phyloP scores from a whole-genome alignment of 1,140 invertebrate species.

The Penaeus indicus region DNA sequence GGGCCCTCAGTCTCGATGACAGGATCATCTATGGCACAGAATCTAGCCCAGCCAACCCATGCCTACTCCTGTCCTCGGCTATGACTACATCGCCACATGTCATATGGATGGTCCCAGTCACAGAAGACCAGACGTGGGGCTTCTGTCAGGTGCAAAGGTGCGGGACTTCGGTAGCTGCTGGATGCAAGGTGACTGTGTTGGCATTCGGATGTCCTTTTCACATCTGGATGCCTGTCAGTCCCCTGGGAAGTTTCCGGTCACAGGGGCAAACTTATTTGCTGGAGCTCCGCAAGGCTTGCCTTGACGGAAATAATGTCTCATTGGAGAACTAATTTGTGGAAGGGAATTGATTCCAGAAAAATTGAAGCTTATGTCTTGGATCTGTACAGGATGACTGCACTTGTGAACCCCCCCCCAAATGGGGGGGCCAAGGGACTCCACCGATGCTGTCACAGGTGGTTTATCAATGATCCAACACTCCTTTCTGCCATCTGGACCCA shows the following conservation, averaged over 20 bases:
- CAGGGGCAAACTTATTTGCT: conserved; percentile 95
- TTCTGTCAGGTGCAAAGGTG: conserved; percentile 99
- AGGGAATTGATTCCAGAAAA: conserved; percentile 95
- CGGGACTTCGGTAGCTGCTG: conserved; percentile 96
- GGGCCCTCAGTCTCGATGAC: conserved; percentile 71
- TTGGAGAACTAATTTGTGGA: conserved; percentile 95
- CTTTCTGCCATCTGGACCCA: conserved; percentile 97
- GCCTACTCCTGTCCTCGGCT: conserved; percentile 88
- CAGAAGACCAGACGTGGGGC: conserved; percentile 97
- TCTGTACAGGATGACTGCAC: conserved; percentile 90
- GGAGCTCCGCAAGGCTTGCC: conserved; percentile 94
- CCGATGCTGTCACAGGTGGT: conserved; percentile 98
- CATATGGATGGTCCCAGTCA: conserved; percentile 99
- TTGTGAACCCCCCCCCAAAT: no score
- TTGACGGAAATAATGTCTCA: conserved; percentile 89
- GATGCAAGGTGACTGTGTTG: conserved; percentile 96
- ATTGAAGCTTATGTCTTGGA: conserved; percentile 96
- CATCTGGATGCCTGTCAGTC: conserved; percentile 99
- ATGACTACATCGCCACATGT: conserved; percentile 91
- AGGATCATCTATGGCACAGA: conserved; percentile 85
- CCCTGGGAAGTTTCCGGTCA: conserved; percentile 94
- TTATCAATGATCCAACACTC: conserved; percentile 96
- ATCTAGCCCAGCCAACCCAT: conserved; percentile 28
- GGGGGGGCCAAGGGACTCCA: conserved; percentile 98
- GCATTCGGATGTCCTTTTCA: conserved; percentile 98